phyloP scores from a whole-genome alignment of 2,888 invertebrate genomes.

The Volucella zonaria region DNA sequence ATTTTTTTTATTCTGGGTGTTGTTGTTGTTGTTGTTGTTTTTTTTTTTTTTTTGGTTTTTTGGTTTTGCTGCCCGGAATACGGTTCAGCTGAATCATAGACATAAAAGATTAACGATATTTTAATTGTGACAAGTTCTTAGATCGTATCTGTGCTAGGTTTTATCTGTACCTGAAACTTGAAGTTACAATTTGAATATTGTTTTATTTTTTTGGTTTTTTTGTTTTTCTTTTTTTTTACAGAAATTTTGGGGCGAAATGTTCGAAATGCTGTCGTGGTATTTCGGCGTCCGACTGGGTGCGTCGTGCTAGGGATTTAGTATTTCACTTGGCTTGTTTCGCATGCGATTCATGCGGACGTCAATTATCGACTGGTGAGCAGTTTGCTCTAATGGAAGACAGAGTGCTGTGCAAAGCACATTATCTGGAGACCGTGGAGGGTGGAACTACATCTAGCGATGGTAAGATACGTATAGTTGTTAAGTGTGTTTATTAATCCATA shows the following conservation, averaged over 20 bases:
- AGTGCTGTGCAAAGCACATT: conserved; percentile 98
- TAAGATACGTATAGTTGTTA: conserved; percentile 81
- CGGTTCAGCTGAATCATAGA: conserved; percentile 37
- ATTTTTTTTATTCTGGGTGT: conserved; percentile 6
- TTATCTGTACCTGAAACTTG: conserved; percentile 22
- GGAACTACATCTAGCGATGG: conserved; percentile 95
- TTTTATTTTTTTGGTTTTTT: conserved; percentile 5
- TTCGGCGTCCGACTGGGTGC: conserved; percentile 98
- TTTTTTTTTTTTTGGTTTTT: conserved; percentile 15
- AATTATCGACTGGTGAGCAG: conserved; percentile 97
- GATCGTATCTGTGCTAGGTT: conserved; percentile 37
- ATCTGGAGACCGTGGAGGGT: conserved; percentile 96
- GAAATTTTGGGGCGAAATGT: conserved; percentile 98
- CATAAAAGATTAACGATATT: conserved; percentile 55
- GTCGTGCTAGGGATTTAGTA: conserved; percentile 95
- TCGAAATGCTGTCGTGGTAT: conserved; percentile 97
- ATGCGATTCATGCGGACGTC: conserved; percentile 96
- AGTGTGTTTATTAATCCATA: conserved; percentile 15
- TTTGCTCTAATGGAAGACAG: conserved; percentile 97
- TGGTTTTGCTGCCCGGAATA: conserved; percentile 35
- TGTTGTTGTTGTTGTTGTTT: no score
- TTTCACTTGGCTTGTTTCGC: conserved; percentile 99
- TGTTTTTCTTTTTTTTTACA: conserved; percentile 83
- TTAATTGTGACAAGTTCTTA: conserved; percentile 59
- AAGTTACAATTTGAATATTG: conserved; percentile 45